Evolutionary conservation across 2,888 invertebrate species (phyloP).

Genomic region (Oscheius sp.): DNA sequence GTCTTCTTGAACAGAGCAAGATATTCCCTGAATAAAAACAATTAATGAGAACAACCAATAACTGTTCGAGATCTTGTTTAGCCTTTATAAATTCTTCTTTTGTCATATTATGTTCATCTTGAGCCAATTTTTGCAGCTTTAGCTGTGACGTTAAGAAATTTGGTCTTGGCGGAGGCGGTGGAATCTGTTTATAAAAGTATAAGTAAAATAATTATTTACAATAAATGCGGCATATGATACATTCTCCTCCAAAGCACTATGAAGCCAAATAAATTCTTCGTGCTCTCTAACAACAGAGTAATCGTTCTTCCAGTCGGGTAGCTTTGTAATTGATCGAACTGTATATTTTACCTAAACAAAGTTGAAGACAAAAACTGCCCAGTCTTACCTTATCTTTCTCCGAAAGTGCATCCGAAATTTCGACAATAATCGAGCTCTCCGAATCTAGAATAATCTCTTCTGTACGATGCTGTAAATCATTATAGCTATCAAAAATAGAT

Average conservation of each 20-base stretch:
- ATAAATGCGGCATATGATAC: conserved; percentile 96
- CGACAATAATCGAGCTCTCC: conserved; percentile 76
- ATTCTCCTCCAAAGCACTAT: conserved; percentile 94
- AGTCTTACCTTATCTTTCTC: conserved; percentile 85
- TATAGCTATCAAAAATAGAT: no score
- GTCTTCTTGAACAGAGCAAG: conserved; percentile 99
- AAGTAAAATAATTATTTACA: conserved; percentile 76
- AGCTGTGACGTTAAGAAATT: conserved; percentile 98
- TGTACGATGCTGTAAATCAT: conserved; percentile 64
- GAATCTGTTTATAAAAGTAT: conserved; percentile 73
- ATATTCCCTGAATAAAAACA: conserved; percentile 78
- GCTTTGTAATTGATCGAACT: conserved; percentile 83
- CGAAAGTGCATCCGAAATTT: conserved; percentile 97
- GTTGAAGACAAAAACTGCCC: neutral
- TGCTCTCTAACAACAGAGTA: conserved; percentile 92
- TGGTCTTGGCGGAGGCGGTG: conserved; percentile 79
- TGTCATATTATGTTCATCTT: conserved; percentile 98
- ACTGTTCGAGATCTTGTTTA: conserved; percentile 94
- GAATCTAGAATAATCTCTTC: conserved; percentile 60
- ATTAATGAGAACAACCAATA: conserved; percentile 6
- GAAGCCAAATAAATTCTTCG: conserved; percentile 99
- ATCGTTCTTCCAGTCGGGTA: conserved; percentile 87
- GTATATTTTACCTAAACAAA: conserved; percentile 86
- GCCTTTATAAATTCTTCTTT: conserved; percentile 98
- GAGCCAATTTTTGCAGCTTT: conserved; percentile 93